Evolutionary conservation across 2,888 invertebrate species (phyloP).

Genomic region (Spodoptera littoralis): DNA sequence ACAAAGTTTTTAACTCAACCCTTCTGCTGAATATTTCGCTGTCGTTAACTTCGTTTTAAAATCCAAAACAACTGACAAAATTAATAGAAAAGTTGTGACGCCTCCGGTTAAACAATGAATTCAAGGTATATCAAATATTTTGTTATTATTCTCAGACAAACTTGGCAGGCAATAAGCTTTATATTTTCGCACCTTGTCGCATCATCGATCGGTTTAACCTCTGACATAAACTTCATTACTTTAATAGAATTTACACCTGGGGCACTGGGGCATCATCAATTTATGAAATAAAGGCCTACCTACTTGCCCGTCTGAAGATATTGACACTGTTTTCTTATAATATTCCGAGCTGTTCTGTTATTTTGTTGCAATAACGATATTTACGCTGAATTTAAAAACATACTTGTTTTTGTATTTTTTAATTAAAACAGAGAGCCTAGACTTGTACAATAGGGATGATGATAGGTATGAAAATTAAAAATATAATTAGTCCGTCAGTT

Average conservation of each 20-base stretch:
- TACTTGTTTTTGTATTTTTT: no score
- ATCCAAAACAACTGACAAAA: conserved; percentile 33
- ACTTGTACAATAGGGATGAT: no score
- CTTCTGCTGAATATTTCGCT: conserved; percentile 29
- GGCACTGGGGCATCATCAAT: conserved; percentile 10
- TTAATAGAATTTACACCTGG: conserved; percentile 48
- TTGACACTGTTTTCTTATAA: no score
- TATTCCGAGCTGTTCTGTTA: no score
- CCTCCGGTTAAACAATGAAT: conserved; percentile 27
- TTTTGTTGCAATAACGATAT: no score
- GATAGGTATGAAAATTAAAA: no score
- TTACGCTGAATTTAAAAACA: no score
- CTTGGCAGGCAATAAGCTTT: conserved; percentile 10
- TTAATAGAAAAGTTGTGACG: conserved; percentile 23
- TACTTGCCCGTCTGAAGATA: background rate
- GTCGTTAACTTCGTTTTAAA: conserved; percentile 45
- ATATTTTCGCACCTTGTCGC: conserved; percentile 22
- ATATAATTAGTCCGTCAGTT: no score
- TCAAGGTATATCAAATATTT: conserved; percentile 22
- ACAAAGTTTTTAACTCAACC: conserved; percentile 15
- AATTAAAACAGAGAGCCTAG: no score
- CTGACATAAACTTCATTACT: conserved; percentile 43
- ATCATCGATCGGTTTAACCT: conserved; percentile 35
- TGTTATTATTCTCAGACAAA: conserved; percentile 13
- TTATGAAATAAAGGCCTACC: conserved; percentile 26